Conservation (phyloP, 2,797 vertebrate genomes). For the Cossypha caffra region DNA sequence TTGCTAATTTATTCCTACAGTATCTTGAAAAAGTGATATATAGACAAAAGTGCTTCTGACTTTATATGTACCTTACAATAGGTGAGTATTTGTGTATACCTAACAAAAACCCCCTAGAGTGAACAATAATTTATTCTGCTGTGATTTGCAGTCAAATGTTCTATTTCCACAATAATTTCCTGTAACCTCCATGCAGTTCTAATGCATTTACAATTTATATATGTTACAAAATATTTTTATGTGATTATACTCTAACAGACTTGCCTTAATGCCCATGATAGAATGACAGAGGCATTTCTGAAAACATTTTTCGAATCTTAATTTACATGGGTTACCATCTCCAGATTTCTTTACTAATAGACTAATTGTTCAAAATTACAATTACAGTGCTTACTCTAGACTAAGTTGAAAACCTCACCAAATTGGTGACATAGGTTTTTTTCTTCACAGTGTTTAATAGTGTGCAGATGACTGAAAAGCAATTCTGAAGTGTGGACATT, state of each 20-base stretch:
- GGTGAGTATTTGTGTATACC: background rate
- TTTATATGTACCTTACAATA: background rate
- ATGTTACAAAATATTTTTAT: background rate
- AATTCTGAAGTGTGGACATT: background rate
- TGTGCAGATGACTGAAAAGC: background rate
- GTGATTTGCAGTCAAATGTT: background rate
- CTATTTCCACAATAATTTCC: background rate
- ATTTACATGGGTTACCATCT: background rate
- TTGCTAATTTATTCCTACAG: background rate
- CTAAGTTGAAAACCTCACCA: background rate
- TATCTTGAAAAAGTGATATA: background rate
- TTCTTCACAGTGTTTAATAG: background rate
- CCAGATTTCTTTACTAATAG: background rate
- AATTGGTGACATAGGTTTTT: background rate
- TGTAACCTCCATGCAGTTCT: background rate
- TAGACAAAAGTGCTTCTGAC: background rate
- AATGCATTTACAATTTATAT: background rate
- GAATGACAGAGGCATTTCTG: background rate
- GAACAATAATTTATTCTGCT: background rate
- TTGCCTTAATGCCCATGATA: background rate
- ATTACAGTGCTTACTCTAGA: background rate
- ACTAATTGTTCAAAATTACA: background rate
- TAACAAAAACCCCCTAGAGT: background rate
- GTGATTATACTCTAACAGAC: background rate
- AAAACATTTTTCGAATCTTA: background rate